A percentile compares a stretch with the other conserved stretches of the same genome.
These are phyloP conservation scores for Anoncus sp. DNA, from an alignment of 2,888 invertebrate genomes.

Conservation along the genomic window DNA sequence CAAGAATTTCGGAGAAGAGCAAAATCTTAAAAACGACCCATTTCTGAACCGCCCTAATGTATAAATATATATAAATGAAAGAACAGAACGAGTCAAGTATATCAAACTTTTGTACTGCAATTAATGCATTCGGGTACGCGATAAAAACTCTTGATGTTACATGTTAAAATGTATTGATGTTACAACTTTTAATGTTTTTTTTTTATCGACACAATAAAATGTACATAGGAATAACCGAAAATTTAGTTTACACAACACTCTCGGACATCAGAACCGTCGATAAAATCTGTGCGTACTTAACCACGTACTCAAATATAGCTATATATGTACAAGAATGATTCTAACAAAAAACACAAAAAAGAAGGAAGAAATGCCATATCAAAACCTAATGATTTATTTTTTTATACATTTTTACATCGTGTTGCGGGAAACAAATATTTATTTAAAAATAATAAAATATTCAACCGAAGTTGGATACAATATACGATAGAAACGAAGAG, in stretches of 20 bases:
- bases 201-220: slow-evolving; percentile 21
- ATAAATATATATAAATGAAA: background rate
- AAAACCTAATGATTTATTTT: slow-evolving; percentile 37
- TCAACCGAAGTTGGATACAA: background rate
- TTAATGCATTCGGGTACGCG: background rate
- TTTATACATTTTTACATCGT: slow-evolving; percentile 55
- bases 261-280: slow-evolving; percentile 21
- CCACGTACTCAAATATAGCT: slow-evolving; percentile 29
- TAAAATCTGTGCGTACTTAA: slow-evolving; percentile 41
- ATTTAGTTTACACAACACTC: slow-evolving; percentile 30
- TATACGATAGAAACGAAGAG: background rate
- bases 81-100: background rate
- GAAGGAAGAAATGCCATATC: slow-evolving; percentile 15
- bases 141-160: background rate
- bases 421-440: background rate
- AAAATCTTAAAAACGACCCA: no score
- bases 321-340: slow-evolving; percentile 53
- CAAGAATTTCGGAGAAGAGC: no score
- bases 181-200: slow-evolving; percentile 7
- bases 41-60: no score
- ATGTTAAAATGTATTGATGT: slow-evolving; percentile 16
- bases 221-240: slow-evolving; percentile 23
- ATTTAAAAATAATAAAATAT: slow-evolving; percentile 2
- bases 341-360: background rate
- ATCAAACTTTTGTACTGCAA: slow-evolving; percentile 1